Base-by-base conservation (phyloP, 2,113 vertebrate genomes). In the Tachysurus vachellii region DNA sequence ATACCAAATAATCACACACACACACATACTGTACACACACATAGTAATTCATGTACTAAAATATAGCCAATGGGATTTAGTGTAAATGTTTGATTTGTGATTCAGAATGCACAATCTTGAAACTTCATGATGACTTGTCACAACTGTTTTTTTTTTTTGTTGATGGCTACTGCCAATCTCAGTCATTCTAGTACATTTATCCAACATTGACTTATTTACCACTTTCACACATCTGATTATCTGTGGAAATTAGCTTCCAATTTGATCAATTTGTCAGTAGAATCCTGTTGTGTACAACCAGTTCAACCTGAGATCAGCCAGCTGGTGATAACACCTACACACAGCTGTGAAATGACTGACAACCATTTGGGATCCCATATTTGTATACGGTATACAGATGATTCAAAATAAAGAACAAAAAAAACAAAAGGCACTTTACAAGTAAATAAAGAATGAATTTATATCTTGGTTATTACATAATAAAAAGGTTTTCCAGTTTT, bases 271-370 rank as follows among this genome's bases (percentile, higher is more conserved):
- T 53, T 77, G 44, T 50, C 44, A 11, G 28, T 59, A 59, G 36
- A 80, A 80, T 80, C 28, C 28, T 61, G 79, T 80, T 6, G 0
- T 21, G 28, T 23, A 61, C 4, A 59, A 42, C 28, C 42, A 80
- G 17, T 80, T 11, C 42, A 80, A 61, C n/a, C 11, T 61, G 61
- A 81, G 31, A 61, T 44, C 79, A 61, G 79, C 56, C 79, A 81
- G 31, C 79, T 23, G 54, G 54, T 59, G 56, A 81, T 61, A 42
- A 61, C 12, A 12, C 73, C 73, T 50, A 53, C 26, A 79, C 50
- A 79, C 6, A 26, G n/a, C 50, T 79, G 75, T 79, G 6, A 79
- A 79, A 79, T 54, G 75, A 77, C 17, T 54, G 23, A n/a, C 71
- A 75, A 4, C 21, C 73, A 16, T 53, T 76, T n/a, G 26, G 12